Evolutionary conservation across 1,140 invertebrate species (phyloP), one percentile per base, ranked within the genome.

Genomic region (Cryptotermes secundus): DNA sequence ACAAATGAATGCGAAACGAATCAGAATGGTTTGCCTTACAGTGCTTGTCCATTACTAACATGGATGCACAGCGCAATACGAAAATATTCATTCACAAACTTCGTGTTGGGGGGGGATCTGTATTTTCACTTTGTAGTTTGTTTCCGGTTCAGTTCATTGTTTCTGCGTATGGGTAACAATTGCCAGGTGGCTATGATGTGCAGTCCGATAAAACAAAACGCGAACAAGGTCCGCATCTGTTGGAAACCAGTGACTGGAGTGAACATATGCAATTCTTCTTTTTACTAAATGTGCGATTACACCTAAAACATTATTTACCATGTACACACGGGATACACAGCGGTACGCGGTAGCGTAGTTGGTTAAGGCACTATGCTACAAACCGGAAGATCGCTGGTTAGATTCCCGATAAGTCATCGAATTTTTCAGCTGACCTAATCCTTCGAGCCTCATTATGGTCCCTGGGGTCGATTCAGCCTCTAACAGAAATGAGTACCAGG

Each of bases 41-140:
- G 53, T 59, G 0, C 19, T 12, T 59, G 19, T 59, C 6, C 53
- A 59, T 19, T 59, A 14, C 26, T 72, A 72, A 72, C 19, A 72
- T 72, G 26, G 31, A 72, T 72, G 26, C 45, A 49, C 45, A 72
- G 14, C 26, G 26, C 59, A 31, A n/a, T 31, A 72, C 59, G n/a
- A 72, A 72, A 72, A 72, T n/a, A 65, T 3, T n/a, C 59, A 72
- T 72, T 72, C 59, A 72, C 26, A 72, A 72, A 72, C 59, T 72
- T 72, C 4, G 59, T 3, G n/a, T n/a, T n/a, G 31, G n/a, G 26
- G 59, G 16, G 14, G 31, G 7, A 72, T 14, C 12, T 19, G 3
- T 31, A 72, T 72, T 72, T 72, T 31, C 59, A n/a, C 59, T 72
- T 72, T 72, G 59, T 72, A 72, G 59, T 31, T n/a, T 72, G 26